Evolutionary conservation across 1,140 invertebrate genomes (phyloP).

Genomic region (Argopecten irradians): DNA sequence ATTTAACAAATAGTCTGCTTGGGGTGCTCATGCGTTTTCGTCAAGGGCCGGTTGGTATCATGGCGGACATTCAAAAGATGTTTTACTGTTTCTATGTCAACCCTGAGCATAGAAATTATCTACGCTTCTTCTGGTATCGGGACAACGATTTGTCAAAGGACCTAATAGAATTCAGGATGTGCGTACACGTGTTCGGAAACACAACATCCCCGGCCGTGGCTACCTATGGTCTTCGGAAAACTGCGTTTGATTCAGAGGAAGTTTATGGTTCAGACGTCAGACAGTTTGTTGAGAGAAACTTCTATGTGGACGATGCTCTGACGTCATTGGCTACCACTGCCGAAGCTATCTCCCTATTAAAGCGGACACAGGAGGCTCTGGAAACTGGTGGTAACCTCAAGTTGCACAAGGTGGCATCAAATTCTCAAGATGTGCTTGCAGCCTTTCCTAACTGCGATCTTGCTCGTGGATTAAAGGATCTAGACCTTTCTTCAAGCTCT

Average conservation of each 20-base stretch:
- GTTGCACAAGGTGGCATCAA: too few species aligned
- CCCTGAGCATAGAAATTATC: slow-evolving; percentile 44
- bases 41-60: slow-evolving; percentile 35
- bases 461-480: too few species aligned
- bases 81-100: slow-evolving; percentile 47
- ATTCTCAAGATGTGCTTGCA: too few species aligned
- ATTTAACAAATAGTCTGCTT: slow-evolving; percentile 48
- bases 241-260: slow-evolving; percentile 4
- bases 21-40: slow-evolving; percentile 46
- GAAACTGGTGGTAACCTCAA: too few species aligned
- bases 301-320: too few species aligned
- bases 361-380: too few species aligned
- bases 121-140: slow-evolving; percentile 51
- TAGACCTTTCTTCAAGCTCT: too few species aligned
- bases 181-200: slow-evolving; percentile 57
- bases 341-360: too few species aligned
- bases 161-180: slow-evolving; percentile 54
- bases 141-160: slow-evolving; percentile 42
- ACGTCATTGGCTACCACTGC: too few species aligned
- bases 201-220: slow-evolving; percentile 38
- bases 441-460: too few species aligned
- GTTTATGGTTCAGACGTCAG: slow-evolving; percentile 32
- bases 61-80: slow-evolving; percentile 48
- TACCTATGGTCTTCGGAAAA: slow-evolving; percentile 41
- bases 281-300: too few species aligned